phyloP scores from a whole-genome alignment of 2,797 vertebrate genomes.

The Diceros bicornis region DNA sequence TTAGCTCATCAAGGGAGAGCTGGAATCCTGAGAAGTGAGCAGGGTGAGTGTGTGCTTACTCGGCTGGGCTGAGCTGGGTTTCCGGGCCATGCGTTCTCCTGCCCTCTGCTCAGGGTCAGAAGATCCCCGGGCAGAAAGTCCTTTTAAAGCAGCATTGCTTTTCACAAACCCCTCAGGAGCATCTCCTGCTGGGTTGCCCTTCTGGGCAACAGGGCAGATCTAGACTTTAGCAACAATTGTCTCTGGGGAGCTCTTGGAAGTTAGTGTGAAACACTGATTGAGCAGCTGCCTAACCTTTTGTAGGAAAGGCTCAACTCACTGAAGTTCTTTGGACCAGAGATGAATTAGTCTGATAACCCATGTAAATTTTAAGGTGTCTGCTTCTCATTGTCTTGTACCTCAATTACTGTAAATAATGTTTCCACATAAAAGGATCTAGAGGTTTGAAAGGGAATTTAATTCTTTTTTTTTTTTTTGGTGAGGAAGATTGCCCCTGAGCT shows the following conservation, averaged over 20 bases:
- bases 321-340: not conserved
- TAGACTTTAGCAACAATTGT: not conserved
- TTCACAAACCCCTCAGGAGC: not conserved
- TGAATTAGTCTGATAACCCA: not conserved
- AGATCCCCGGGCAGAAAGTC: not conserved
- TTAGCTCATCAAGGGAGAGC: not conserved
- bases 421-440: not conserved
- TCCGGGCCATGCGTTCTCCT: not conserved
- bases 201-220: not conserved
- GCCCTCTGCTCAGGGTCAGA: not conserved
- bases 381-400: slow-evolving; percentile 19
- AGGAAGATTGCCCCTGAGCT: too few species aligned
- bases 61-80: not conserved
- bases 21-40: not conserved
- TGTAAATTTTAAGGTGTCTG: not conserved
- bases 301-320: not conserved
- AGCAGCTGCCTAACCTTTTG: not conserved
- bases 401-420: slow-evolving; percentile 10
- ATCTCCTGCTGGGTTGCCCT: not conserved
- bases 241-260: not conserved
- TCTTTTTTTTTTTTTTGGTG: too few species aligned
- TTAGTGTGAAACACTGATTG: not conserved
- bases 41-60: not conserved
- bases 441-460: too few species aligned
- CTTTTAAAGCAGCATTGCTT: not conserved